Evolutionary conservation across 2,113 vertebrate species (phyloP).

Genomic region (Proteles cristata): DNA sequence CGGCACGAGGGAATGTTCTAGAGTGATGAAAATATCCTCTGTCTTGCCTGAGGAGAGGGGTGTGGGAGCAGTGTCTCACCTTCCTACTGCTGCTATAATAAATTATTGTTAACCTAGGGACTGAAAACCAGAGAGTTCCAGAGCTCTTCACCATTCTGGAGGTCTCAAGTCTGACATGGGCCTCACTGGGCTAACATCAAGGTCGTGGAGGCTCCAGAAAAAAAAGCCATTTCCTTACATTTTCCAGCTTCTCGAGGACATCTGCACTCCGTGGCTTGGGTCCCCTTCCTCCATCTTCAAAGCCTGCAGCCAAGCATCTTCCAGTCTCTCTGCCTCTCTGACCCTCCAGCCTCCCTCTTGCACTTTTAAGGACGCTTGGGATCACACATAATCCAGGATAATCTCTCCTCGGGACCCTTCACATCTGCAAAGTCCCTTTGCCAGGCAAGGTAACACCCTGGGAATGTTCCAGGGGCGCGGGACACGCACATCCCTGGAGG

Average conservation of each 20-base stretch:
- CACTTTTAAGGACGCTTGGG: neutral
- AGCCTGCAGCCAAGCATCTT: neutral
- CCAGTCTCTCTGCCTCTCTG: neutral
- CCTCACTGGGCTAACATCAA: neutral
- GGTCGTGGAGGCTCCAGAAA: neutral
- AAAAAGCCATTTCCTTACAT: neutral
- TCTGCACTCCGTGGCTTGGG: neutral
- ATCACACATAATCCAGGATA: neutral
- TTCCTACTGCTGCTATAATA: neutral
- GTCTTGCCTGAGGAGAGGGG: neutral
- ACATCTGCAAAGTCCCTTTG: neutral
- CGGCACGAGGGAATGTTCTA: neutral
- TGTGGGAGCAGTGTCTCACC: neutral
- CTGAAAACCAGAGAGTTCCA: neutral
- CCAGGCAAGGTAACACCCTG: neutral
- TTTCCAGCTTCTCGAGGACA: neutral
- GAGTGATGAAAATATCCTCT: neutral
- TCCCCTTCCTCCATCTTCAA: neutral
- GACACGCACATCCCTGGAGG: neutral
- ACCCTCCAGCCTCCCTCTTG: neutral
- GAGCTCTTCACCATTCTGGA: neutral
- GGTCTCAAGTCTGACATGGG: neutral
- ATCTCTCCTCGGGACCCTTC: neutral
- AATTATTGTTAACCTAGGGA: neutral
- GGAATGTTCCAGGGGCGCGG: neutral